Conservation (phyloP, 2,888 invertebrate species). For the Flabesymbios commensalis region DNA sequence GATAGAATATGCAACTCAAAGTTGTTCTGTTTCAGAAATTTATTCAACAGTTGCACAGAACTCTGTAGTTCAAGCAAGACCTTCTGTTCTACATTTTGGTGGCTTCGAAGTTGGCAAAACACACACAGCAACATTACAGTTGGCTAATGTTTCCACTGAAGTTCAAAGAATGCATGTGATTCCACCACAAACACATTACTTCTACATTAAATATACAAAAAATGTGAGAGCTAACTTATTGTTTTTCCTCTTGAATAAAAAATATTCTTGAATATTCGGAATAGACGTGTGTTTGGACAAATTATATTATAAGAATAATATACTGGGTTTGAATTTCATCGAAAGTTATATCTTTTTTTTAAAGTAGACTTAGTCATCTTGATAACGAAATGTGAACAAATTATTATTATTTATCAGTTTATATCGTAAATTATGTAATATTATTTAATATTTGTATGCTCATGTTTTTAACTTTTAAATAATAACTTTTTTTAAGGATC, state of each 20-base stretch:
- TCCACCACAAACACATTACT: constrained; percentile 59
- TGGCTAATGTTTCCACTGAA: constrained; percentile 58
- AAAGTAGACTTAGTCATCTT: too few relatives aligned
- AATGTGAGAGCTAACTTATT: too few relatives aligned
- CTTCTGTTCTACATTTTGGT: constrained; percentile 57
- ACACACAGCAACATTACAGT: constrained; percentile 41
- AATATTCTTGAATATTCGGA: too few relatives aligned
- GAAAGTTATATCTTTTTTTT: too few relatives aligned
- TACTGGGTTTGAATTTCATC: too few relatives aligned
- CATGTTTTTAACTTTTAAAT: background rate
- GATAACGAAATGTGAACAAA: too few relatives aligned
- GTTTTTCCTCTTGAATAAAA: too few relatives aligned
- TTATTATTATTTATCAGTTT: too few relatives aligned
- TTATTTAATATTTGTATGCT: background rate
- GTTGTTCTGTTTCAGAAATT: constrained; percentile 46
- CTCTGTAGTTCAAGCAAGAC: constrained; percentile 51
- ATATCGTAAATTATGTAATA: too few relatives aligned
- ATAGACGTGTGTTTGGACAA: too few relatives aligned
- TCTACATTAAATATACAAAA: constrained; percentile 58
- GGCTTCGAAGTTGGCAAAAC: constrained; percentile 56
- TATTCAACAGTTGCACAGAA: constrained; percentile 56
- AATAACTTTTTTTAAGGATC: constrained; percentile 38
- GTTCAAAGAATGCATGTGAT: constrained; percentile 59
- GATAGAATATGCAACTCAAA: background rate
- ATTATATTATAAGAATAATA: too few relatives aligned